A percentile compares a stretch with the other conserved stretches of the same genome.
These are phyloP conservation scores for Daboia siamensis DNA, from an alignment of 2,113 vertebrate species.

Conservation along the genomic window DNA sequence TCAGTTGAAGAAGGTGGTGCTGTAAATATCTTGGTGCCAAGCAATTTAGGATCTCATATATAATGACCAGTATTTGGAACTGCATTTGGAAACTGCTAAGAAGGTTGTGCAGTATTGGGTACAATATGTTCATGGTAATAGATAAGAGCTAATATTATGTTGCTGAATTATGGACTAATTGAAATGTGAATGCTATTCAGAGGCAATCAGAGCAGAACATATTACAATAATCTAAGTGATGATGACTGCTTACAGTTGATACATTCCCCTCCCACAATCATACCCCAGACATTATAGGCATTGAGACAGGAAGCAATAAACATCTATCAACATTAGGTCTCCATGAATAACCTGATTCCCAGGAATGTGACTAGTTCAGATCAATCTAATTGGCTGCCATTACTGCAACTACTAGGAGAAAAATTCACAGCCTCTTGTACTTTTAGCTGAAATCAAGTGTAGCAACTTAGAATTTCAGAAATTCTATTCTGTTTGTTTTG, in stretches of 20 bases:
- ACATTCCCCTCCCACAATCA: not conserved
- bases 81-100: not conserved
- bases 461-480: not conserved
- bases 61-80: not conserved
- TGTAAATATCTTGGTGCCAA: not conserved
- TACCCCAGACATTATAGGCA: not conserved
- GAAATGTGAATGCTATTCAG: not conserved
- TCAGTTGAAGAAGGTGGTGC: not conserved
- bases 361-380: not conserved
- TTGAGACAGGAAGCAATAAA: not conserved
- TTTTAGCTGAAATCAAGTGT: not conserved
- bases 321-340: not conserved
- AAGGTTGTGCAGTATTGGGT: not conserved
- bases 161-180: not conserved
- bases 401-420: not conserved
- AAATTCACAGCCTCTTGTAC: not conserved
- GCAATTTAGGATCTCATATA: not conserved
- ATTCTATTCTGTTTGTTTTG: not conserved
- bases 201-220: not conserved
- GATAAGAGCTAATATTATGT: not conserved
- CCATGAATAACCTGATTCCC: not conserved
- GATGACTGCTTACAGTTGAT: not conserved
- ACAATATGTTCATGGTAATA: not conserved
- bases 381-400: not conserved
- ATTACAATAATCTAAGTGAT: not conserved